phyloP scores from a whole-genome alignment of 2,797 vertebrate species.

The Dicrostonyx torquatus region DNA sequence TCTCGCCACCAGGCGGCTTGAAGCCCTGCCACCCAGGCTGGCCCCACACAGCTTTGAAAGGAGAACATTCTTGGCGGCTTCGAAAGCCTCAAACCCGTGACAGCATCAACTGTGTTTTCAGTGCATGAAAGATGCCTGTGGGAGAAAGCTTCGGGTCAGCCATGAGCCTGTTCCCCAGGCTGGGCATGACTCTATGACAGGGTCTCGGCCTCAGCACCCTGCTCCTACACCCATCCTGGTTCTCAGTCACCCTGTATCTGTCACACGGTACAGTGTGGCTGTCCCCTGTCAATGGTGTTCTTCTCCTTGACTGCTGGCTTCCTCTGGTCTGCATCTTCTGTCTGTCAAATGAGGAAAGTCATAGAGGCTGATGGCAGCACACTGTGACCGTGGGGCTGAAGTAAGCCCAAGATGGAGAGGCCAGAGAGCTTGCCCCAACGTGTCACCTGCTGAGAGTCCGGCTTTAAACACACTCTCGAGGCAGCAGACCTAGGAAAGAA shows the following conservation, averaged over 20 bases:
- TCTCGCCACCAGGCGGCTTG: background rate
- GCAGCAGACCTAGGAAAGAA: background rate
- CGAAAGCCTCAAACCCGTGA: background rate
- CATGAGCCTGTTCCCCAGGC: too few species aligned
- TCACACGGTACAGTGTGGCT: background rate
- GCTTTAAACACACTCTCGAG: background rate
- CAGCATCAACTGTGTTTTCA: background rate
- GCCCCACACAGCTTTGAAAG: slow-evolving; percentile 40
- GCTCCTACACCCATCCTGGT: background rate
- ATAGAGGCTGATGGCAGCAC: background rate
- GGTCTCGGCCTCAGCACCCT: background rate
- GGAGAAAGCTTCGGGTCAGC: background rate
- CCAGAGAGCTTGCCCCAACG: background rate
- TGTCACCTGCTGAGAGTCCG: background rate
- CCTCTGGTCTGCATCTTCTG: background rate
- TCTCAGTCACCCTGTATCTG: background rate
- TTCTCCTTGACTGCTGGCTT: background rate
- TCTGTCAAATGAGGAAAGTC: background rate
- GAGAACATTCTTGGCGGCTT: background rate
- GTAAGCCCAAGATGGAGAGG: background rate
- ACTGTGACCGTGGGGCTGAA: background rate
- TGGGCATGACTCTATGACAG: background rate
- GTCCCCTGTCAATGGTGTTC: background rate
- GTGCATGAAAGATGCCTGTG: background rate
- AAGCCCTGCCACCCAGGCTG: background rate